Percentiles rank a stretch among this genome's conserved stretches.
phyloP scores from a whole-genome alignment of 2,888 invertebrate genomes.

The Netelia inedita region DNA sequence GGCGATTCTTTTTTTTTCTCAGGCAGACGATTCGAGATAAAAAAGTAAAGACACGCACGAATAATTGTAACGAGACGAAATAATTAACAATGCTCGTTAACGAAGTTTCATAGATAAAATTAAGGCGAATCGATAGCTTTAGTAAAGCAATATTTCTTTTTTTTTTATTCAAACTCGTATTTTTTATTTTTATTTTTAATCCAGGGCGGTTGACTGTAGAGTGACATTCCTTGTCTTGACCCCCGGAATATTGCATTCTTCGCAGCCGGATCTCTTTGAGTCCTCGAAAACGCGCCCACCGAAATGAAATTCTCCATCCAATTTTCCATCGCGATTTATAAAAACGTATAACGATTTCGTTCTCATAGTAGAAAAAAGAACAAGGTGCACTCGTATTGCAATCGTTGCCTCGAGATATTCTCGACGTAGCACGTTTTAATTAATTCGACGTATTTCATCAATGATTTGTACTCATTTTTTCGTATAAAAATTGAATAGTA shows the following conservation, averaged over 20 bases:
- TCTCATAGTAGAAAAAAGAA: slow-evolving; percentile 1
- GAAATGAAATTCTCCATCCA: slow-evolving; percentile 79
- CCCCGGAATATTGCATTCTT: slow-evolving; percentile 77
- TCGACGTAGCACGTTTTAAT: background rate
- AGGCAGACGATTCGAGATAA: background rate
- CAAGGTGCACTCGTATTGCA: background rate
- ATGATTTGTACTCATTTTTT: background rate
- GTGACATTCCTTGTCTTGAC: slow-evolving; percentile 68
- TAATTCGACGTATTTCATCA: background rate
- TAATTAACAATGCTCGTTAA: background rate
- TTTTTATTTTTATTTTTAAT: background rate
- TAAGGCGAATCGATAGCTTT: background rate
- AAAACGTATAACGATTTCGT: background rate
- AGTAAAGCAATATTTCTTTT: background rate
- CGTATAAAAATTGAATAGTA: slow-evolving; percentile 8
- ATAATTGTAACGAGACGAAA: background rate
- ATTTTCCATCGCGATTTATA: slow-evolving; percentile 72
- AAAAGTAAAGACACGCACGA: background rate
- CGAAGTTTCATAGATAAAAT: background rate
- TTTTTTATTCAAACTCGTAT: background rate
- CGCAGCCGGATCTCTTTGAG: slow-evolving; percentile 72
- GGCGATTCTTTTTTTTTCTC: slow-evolving; percentile 1
- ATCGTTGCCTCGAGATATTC: slow-evolving; percentile 10
- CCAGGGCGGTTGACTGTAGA: background rate
- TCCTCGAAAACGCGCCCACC: slow-evolving; percentile 67